Evolutionary conservation across 2,888 invertebrate species (phyloP), one percentile per base, ranked within the genome.

Genomic region (Chaitophorus viminalis): DNA sequence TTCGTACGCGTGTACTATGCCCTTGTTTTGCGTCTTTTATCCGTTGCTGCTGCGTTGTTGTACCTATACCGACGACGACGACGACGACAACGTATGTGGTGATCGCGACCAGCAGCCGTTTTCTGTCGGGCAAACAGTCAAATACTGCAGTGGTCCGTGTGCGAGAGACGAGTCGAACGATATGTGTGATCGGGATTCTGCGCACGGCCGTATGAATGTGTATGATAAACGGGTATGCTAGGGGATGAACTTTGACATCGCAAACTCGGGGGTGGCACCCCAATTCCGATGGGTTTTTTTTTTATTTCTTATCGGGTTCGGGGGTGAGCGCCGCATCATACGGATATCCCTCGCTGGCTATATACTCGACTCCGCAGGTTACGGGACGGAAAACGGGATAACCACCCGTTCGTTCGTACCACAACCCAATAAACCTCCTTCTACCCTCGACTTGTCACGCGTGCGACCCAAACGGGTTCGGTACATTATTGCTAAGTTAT

Each of bases 241-340:
- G 31, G n/a, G 18, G 6, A 52, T 72, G 60, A 83, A 83, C 75
- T 83, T 83, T 75, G 83, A 83, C 74, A 39, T 39, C 29, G 39
- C 11, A 25, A 60, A 60, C 39, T 75, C 75, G 83, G 83, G 83
- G 83, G 83, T 60, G 83, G 83, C 75, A 25, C 83, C 75, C 83
- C 11, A 3, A n/a, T 83, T 25, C 33, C 36, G 33, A 3, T 17
- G 17, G 75, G 25, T 75, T n/a, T 39, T 39, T 5, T 17, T 2
- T 17, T 31, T n/a, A 36, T 72, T 72, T 2, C 21, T 9, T 5
- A 5, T 36, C 39, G 25, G 0, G 9, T 25, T 39, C 25, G 75
- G 33, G 39, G 75, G 39, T 14, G n/a, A n/a, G n/a, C n/a, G n/a
- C n/a, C n/a, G 75, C 39, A 9, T 36, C 33, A 0, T 72, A 0